phyloP scores from a whole-genome alignment of 2,888 invertebrate species.

The Epirrhoe alternata region DNA sequence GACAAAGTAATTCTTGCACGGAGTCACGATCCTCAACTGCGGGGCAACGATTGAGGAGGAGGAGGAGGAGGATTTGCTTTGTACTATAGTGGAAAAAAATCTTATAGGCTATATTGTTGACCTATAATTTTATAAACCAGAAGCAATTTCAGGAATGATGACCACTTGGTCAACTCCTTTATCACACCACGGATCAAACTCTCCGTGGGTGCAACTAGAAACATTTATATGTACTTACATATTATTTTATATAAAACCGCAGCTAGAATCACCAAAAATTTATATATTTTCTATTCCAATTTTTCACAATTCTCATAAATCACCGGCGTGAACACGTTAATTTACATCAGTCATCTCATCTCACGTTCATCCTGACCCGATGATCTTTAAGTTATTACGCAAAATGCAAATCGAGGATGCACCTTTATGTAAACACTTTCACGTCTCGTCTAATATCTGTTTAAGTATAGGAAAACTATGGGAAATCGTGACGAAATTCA shows the following conservation, averaged over 20 bases:
- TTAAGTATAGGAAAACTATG: conserved; percentile 50
- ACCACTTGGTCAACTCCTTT: too few species aligned
- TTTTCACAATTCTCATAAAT: conserved; percentile 38
- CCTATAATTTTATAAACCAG: too few species aligned
- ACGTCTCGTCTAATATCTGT: conserved; percentile 58
- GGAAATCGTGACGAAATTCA: conserved; percentile 46
- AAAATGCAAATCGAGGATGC: conserved; percentile 76
- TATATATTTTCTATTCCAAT: not conserved
- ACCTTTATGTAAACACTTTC: conserved; percentile 79
- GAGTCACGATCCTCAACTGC: too few species aligned
- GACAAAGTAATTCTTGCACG: too few species aligned
- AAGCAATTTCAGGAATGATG: too few species aligned
- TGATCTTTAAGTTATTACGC: conserved; percentile 74
- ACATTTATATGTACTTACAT: too few species aligned
- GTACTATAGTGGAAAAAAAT: too few species aligned
- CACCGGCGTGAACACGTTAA: conserved; percentile 48
- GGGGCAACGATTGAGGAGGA: too few species aligned
- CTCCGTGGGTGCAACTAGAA: too few species aligned
- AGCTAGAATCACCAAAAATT: not conserved
- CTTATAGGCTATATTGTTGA: too few species aligned
- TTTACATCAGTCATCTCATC: conserved; percentile 55
- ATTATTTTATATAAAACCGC: not conserved
- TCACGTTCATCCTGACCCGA: conserved; percentile 60
- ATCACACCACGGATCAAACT: too few species aligned
- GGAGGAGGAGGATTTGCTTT: too few species aligned